Conservation (phyloP, 2,113 vertebrate genomes). For the Cnemophilus loriae region DNA sequence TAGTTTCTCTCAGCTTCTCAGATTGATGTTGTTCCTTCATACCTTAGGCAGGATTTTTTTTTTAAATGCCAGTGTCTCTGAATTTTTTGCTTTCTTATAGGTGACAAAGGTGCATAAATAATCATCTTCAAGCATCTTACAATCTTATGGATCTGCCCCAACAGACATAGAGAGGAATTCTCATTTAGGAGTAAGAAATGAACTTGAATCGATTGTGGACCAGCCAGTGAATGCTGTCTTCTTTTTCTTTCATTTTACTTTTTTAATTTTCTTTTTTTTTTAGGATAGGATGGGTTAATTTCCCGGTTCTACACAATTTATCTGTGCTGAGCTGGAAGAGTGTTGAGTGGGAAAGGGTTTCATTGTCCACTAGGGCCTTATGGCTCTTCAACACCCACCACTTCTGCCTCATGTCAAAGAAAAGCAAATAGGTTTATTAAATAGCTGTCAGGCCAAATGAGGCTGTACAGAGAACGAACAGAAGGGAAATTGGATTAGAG, state of each 20-base stretch:
- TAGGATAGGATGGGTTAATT: slow-evolving; percentile 74
- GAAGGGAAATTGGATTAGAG: slow-evolving; percentile 77
- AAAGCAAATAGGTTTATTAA: slow-evolving; percentile 83
- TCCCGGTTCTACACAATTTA: slow-evolving; percentile 76
- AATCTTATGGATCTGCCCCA: not conserved
- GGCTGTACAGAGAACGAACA: slow-evolving; percentile 72
- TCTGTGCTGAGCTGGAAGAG: slow-evolving; percentile 73
- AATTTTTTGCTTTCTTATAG: not conserved
- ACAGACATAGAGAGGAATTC: slow-evolving; percentile 40
- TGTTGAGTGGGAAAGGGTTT: slow-evolving; percentile 83
- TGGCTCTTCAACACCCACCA: slow-evolving; percentile 81
- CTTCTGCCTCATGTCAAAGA: slow-evolving; percentile 83
- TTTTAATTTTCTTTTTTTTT: not conserved
- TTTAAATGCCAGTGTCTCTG: not conserved
- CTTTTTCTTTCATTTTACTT: not conserved
- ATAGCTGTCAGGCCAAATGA: slow-evolving; percentile 82
- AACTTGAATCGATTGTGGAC: rapidly evolving
- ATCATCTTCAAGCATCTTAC: not conserved
- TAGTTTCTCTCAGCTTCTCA: not conserved
- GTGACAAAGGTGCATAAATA: not conserved
- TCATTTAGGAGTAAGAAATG: not conserved
- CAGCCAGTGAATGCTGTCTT: not conserved
- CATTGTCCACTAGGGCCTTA: slow-evolving; percentile 76
- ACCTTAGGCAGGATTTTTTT: not conserved
- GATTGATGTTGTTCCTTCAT: not conserved